phyloP scores from a whole-genome alignment of 1,140 invertebrate genomes.

The Colletes gigas region DNA sequence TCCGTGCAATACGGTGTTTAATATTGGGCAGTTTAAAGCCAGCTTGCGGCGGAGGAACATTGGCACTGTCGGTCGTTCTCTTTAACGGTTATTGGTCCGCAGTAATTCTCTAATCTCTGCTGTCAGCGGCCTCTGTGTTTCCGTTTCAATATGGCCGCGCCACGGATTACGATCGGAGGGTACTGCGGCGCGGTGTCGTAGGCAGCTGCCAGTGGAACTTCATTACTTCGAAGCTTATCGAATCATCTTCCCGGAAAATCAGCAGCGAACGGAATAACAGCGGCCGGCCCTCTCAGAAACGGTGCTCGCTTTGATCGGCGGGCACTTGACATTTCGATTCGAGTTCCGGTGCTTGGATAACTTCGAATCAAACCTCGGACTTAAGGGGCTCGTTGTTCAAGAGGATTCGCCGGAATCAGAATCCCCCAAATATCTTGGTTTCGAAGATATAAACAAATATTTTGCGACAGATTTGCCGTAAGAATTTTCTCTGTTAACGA shows the following conservation, averaged over 20 bases:
- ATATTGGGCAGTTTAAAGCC: slow-evolving; percentile 73
- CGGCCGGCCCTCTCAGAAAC: slow-evolving; percentile 3
- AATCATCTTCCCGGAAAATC: slow-evolving; percentile 64
- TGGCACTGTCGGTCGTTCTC: slow-evolving; percentile 76
- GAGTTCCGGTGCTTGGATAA: neutral
- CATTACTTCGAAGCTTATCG: slow-evolving; percentile 73
- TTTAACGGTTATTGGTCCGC: slow-evolving; percentile 79
- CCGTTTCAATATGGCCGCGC: slow-evolving; percentile 75
- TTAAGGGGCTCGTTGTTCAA: neutral
- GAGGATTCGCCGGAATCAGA: too few species aligned
- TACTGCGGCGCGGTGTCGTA: slow-evolving; percentile 57
- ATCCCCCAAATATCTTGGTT: too few species aligned
- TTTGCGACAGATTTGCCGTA: too few species aligned
- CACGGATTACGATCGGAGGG: slow-evolving; percentile 69
- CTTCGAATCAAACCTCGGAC: neutral
- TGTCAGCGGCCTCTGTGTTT: slow-evolving; percentile 77
- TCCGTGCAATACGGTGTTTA: slow-evolving; percentile 69
- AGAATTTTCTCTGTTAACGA: too few species aligned
- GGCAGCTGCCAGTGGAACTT: slow-evolving; percentile 69
- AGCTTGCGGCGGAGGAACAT: slow-evolving; percentile 68
- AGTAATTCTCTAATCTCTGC: slow-evolving; percentile 79
- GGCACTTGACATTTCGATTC: slow-evolving; percentile 2
- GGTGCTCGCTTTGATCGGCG: slow-evolving; percentile 14
- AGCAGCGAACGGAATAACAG: slow-evolving; percentile 37
- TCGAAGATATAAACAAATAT: too few species aligned